Base-by-base conservation (phyloP, 1,140 invertebrate genomes). In the Drosophila mojavensis region DNA sequence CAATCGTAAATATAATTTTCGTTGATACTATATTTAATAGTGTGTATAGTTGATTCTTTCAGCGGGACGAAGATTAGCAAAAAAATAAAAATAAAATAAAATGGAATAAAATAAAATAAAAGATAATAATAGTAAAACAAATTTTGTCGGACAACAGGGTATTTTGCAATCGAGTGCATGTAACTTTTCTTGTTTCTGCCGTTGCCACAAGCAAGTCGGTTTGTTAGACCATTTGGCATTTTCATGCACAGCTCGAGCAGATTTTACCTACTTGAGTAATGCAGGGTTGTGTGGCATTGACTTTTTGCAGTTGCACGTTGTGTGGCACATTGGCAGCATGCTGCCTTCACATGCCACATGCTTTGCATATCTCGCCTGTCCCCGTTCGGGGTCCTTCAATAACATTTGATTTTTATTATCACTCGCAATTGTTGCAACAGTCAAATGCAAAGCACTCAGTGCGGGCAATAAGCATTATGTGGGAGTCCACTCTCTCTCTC, bases 351-450 rank as follows among this genome's bases (percentile, higher is more conserved):
- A n/a, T 51, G 36, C 56, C 51, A 20, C 15, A 47, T 53, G 17
- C 45, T 56, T 39, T 58, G 43, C 50, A 20, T 53, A 11, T 36
- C 20, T n/a, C 26, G n/a, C 13, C 15, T 5, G 43, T 9, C 20
- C 24, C 9, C 55, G 65, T 56, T 62, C 64, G 28, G 39, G 26
- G 26, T 20, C 70, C 41, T 73, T 73, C 70, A 73, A 84, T 80
- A 83, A 84, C 72, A 83, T 83, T 83, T 83, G 81, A 80, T 80
- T 83, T 84, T 85, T 84, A 83, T 71, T 80, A 83, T 84, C 81
- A 73, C 81, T 73, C 72, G 77, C 54, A 75, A 84, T 84, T 84
- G 77, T 82, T 83, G 66, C 61, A 56, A 48, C 60, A 51, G 55
- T 53, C 74, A 66, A 72, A 54, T 39, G 64, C 64, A 39, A 15